Percentiles rank a stretch among this genome's conserved stretches.
Evolutionary conservation across 1,140 invertebrate species (phyloP).

Genomic region (Bombus confusus): DNA sequence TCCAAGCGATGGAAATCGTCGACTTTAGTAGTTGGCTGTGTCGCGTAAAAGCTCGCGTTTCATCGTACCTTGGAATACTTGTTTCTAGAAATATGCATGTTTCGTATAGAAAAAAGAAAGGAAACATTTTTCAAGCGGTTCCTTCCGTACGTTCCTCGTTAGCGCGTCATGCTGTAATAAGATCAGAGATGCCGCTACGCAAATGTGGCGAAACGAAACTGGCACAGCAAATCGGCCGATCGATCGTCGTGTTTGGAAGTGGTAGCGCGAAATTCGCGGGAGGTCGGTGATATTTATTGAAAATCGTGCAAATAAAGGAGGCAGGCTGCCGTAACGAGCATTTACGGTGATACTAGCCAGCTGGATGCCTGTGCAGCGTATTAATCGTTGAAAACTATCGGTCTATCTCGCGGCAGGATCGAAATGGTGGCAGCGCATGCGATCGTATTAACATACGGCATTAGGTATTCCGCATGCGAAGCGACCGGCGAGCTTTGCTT

Average conservation of each 20-base stretch:
- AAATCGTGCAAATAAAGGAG: slow-evolving; percentile 28
- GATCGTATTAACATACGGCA: slow-evolving; percentile 72
- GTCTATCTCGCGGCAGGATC: slow-evolving; percentile 66
- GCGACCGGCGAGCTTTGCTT: slow-evolving; percentile 46
- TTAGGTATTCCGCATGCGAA: slow-evolving; percentile 72
- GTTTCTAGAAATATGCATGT: too few relatives aligned
- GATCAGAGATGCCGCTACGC: not conserved
- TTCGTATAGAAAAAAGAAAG: too few relatives aligned
- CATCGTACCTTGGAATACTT: too few relatives aligned
- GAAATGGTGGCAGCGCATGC: slow-evolving; percentile 73
- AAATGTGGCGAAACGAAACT: not conserved
- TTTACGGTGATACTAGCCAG: slow-evolving; percentile 35
- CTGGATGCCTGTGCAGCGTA: slow-evolving; percentile 64
- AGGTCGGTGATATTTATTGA: slow-evolving; percentile 51
- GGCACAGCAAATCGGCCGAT: not conserved
- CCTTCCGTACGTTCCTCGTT: too few relatives aligned
- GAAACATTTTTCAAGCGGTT: too few relatives aligned
- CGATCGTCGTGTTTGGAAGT: not conserved
- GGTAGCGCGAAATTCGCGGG: not conserved
- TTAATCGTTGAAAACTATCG: slow-evolving; percentile 75
- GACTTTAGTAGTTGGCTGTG: too few relatives aligned
- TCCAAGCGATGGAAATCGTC: too few relatives aligned
- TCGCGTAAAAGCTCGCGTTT: too few relatives aligned
- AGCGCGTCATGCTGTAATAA: too few relatives aligned
- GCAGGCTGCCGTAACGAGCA: slow-evolving; percentile 19